Evolutionary conservation across 1,140 invertebrate genomes (phyloP), one percentile per base, ranked within the genome.

Genomic region (Diuraphis noxia): DNA sequence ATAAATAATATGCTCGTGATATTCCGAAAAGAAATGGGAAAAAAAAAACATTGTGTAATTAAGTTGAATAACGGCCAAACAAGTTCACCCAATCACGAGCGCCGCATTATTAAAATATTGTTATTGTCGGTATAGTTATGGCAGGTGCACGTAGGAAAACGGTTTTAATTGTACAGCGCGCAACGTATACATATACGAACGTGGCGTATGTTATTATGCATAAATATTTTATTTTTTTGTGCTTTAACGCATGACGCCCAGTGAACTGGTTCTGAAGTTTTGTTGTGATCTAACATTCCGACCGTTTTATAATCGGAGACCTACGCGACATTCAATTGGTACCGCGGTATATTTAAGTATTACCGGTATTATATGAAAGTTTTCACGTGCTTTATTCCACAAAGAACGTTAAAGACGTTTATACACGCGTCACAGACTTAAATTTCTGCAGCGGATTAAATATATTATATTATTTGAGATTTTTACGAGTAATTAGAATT

Each of bases 1-100:
- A 63, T 88, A 88, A 88, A 88, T 88, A 88, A 63, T 63, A n/a
- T n/a, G 49, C 49, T 63, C 49, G 86, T 63, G 36, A 88, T 88
- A 88, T 87, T 30, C 49, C 85, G 49, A 87, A 87, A 87, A 87
- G 46, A 52, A 38, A 84, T 49, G 46, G 13, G 40, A 46, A 41
- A 52, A n/a, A 85, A n/a, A 38, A 23, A 13, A 87, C 23, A 41
- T 87, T 87, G 46, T 87, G 85, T 87, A 87, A 87, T 88, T 88
- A 63, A 88, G 86, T 88, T 88, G 86, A 88, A 88, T 40, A 63
- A 88, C 49, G 21, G 49, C 49, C 23, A 40, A 88, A 88, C 85
- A 87, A 56, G 85, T 56, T 56, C 49, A 56, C 36, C 52, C 49
- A 38, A 56, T 88, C 86, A 56, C 49, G 85, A 38, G 49, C 25